phyloP scores from a whole-genome alignment of 2,113 vertebrate genomes.

The Clupea harengus region DNA sequence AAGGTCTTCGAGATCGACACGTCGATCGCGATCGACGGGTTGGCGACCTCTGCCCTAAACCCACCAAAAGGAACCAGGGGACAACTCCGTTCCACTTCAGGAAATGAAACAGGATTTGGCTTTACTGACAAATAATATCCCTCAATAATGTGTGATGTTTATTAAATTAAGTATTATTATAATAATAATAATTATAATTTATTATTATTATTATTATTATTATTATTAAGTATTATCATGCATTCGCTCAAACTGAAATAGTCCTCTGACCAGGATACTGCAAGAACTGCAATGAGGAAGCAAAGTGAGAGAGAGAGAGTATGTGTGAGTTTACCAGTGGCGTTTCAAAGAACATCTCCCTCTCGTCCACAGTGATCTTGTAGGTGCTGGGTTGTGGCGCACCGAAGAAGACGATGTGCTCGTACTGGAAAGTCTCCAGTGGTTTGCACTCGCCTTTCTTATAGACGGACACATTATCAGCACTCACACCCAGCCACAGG shows the following conservation, averaged over 20 bases:
- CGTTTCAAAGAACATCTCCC: conserved; percentile 92
- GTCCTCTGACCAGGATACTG: background rate
- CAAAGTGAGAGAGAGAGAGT: background rate
- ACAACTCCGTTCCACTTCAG: no score
- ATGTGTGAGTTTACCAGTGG: conserved; percentile 70
- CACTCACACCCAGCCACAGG: conserved; percentile 87
- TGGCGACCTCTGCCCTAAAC: no score
- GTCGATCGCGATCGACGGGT: no score
- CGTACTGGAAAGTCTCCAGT: conserved; percentile 88
- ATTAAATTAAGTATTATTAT: background rate
- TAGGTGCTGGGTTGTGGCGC: conserved; percentile 87
- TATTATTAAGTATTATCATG: background rate
- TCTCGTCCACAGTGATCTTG: conserved; percentile 90
- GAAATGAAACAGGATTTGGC: no score
- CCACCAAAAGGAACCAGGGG: background rate
- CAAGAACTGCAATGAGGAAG: background rate
- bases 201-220: no score
- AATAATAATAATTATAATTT: no score
- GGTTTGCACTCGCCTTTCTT: conserved; percentile 88
- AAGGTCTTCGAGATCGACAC: no score
- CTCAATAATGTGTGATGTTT: background rate
- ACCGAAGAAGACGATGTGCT: conserved; percentile 90
- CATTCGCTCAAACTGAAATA: background rate
- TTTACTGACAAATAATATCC: background rate
- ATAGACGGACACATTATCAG: conserved; percentile 86